Evolutionary conservation across 2,113 vertebrate species (phyloP).

Genomic region (Acinonyx jubatus): DNA sequence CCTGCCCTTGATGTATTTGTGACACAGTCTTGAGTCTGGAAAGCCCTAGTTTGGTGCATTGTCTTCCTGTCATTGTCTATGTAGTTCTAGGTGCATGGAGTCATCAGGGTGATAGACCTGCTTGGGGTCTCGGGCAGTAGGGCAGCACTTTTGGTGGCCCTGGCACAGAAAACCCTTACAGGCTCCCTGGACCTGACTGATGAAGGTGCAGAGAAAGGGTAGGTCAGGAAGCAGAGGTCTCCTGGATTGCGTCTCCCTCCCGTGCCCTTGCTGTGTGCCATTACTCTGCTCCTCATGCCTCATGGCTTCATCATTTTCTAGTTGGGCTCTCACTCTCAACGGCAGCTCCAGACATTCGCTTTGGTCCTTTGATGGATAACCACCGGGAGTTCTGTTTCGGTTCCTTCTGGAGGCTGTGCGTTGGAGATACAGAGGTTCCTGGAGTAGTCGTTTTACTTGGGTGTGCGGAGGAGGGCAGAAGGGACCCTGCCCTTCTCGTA

Average conservation of each 20-base stretch:
- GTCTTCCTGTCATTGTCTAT: neutral
- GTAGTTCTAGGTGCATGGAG: neutral
- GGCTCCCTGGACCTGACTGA: neutral
- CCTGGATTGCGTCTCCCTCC: neutral
- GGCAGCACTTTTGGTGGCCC: neutral
- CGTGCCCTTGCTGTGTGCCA: neutral
- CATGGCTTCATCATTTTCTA: neutral
- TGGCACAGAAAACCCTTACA: neutral
- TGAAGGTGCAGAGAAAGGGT: neutral
- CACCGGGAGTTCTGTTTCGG: too few species aligned
- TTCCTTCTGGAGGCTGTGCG: neutral
- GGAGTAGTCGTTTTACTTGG: neutral
- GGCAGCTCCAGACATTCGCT: neutral
- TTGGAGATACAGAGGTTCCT: neutral
- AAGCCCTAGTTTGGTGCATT: neutral
- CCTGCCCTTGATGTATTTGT: too few species aligned
- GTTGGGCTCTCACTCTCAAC: neutral
- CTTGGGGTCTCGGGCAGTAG: neutral
- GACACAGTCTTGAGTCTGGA: neutral
- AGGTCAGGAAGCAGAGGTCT: neutral
- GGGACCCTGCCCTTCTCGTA: neutral
- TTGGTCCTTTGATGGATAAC: neutral
- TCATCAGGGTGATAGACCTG: neutral
- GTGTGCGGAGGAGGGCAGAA: neutral
- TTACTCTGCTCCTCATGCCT: accelerated